Percentiles rank a stretch among this genome's conserved stretches.
These are phyloP conservation scores for Polyommatus icarus DNA, from an alignment of 2,888 invertebrate genomes.

Conservation along the genomic window DNA sequence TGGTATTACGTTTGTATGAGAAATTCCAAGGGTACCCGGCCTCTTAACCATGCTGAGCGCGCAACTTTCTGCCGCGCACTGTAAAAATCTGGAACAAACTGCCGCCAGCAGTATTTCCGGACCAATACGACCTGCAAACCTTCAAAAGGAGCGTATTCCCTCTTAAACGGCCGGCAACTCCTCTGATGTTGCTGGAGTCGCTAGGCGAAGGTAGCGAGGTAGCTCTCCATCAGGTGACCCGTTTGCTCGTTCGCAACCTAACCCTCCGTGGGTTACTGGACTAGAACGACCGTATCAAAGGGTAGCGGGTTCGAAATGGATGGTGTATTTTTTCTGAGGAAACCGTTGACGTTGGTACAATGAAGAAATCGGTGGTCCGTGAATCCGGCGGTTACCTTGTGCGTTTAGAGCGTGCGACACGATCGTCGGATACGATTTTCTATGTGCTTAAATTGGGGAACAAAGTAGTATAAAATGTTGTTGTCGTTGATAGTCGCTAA, in stretches of 20 bases:
- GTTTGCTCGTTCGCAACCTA: neutral
- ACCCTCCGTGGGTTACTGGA: neutral
- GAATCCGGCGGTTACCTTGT: neutral
- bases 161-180: neutral
- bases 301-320: neutral
- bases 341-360: neutral
- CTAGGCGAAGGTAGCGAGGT: neutral
- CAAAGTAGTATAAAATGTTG: too few species aligned
- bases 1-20: too few species aligned
- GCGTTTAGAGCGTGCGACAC: neutral
- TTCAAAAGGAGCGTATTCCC: too few species aligned
- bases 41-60: too few species aligned
- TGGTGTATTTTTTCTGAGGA: conserved; percentile 6
- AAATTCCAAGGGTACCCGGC: too few species aligned
- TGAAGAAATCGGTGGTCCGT: neutral
- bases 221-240: neutral
- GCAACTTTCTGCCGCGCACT: too few species aligned
- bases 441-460: too few species aligned
- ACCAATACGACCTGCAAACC: too few species aligned
- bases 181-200: neutral
- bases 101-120: too few species aligned
- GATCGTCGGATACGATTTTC: neutral
- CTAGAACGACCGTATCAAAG: neutral
- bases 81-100: too few species aligned
- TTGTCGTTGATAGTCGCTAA: too few species aligned